Evolutionary conservation across 2,888 invertebrate genomes (phyloP), one percentile per base, ranked within the genome.

Genomic region (Thymelicus sylvestris): DNA sequence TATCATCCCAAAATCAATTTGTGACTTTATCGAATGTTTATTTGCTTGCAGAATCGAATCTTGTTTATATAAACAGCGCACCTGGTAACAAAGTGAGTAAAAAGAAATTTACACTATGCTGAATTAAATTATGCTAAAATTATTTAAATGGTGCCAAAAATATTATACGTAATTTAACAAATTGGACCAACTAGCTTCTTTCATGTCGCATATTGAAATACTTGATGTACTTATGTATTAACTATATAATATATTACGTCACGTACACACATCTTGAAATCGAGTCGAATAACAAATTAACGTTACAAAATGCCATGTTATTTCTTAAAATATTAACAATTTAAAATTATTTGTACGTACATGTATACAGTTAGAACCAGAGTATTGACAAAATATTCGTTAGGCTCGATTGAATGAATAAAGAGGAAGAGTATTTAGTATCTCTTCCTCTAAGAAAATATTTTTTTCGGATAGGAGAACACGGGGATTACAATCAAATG

Each of bases 1-100:
- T 52, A 48, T 44, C 59, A 19, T 41, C 12, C 2, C 57, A 52
- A 60, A 57, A 60, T 19, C 41, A 47, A 71, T 52, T 41, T 66
- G 66, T 66, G 31, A 71, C 31, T 71, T 71, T 50, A 71, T 66
- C 61, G 61, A 71, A 66, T 71, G 66, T 71, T 71, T 71, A 71
- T 71, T 71, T 71, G 52, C 71, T 71, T 71, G 71, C 71, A 71
- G 71, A 71, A 71, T 71, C 71, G 71, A 71, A 71, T 71, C 71
- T 71, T 71, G 71, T 71, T 71, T 71, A 71, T 71, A 71, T 71
- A 71, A 71, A 71, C 71, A 71, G 66, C 71, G 66, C 71, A 71
- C 71, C 71, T 71, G 71, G 71, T 71, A 71, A 71, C 71, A 71
- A 71, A 41, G 71, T 71, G 71, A 71, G 71, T 71, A 71, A 66